Evolutionary conservation across 2,113 vertebrate species (phyloP), one percentile per base, ranked within the genome.

Genomic region (Octodon degus): DNA sequence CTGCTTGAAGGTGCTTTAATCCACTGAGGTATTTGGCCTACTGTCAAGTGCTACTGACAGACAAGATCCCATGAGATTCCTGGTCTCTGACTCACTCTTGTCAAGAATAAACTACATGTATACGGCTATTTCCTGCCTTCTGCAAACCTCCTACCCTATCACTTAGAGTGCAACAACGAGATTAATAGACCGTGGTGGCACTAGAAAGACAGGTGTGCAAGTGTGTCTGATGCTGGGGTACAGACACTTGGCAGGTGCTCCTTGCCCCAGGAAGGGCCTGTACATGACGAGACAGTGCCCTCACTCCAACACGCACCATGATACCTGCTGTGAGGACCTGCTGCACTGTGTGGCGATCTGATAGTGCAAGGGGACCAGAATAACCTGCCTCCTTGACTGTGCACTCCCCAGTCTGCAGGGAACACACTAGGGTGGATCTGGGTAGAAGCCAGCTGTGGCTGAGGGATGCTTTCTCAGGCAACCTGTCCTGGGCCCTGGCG

Each of bases 211-310:
- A 37, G 3, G 11, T 4, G 20, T 4, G 32, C 65, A 62, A 10
- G 62, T 8, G 83, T 32, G 68, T 22, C 2, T 22, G 70, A 88
- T n/a, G 13, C 72, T 22, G 27, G 58, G 40, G 40, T 2, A 25
- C 1, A n/a, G 67, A 81, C 9, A 10, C 34, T 12, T 34, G 86
- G 60, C 43, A 47, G 62, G 22, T 0, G 2, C 62, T 0, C 3
- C 37, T 47, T 1, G 4, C 83, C 68, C 22, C 68, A 10, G 67
- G 11, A 25, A 43, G 95, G 2, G 8, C 34, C 60, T 27, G 50
- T 80, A 27, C 0, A 0, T 0, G 0, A 62, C 50, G 24, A n/a
- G 2, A 5, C 2, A 7, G 37, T 7, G 3, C 13, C 19, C n/a
- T 24, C n/a, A 12, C 7, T 19, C 70, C 24, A 13, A 8, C 3